A percentile compares a stretch with the other conserved stretches of the same genome.
These are phyloP conservation scores for Rhyacichthys aspro DNA, from an alignment of 2,797 vertebrate species.

Conservation along the genomic window DNA sequence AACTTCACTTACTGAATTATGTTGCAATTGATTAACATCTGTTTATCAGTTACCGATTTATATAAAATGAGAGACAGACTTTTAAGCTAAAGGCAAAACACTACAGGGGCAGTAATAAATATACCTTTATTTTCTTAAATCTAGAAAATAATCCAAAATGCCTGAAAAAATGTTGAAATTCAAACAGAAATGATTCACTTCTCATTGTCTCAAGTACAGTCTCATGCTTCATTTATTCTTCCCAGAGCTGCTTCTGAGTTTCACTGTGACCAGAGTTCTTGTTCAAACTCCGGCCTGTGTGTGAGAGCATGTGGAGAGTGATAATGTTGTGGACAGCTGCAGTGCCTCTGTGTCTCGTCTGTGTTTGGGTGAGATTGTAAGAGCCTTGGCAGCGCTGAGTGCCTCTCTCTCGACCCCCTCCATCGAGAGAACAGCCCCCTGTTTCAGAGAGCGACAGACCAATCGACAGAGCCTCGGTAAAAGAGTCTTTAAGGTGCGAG, in stretches of 20 bases:
- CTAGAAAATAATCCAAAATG: background rate
- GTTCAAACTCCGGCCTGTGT: background rate
- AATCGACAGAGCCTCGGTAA: constrained; percentile 31
- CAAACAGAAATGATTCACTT: background rate
- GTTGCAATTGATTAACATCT: no score
- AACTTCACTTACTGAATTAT: no score
- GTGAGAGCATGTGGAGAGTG: no score
- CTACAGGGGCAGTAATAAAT: no score
- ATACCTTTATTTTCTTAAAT: no score
- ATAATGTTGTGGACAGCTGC: constrained; percentile 12
- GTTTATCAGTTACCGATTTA: no score
- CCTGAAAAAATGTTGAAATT: background rate
- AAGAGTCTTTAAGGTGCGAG: constrained; percentile 43
- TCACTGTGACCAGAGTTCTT: no score
- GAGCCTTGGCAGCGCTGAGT: background rate
- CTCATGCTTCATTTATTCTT: no score
- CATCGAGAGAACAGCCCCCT: constrained; percentile 18
- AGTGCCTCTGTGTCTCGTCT: constrained; percentile 17
- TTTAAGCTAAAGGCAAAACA: no score
- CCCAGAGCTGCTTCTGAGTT: no score
- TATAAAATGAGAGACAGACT: no score
- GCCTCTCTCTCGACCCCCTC: constrained; percentile 26
- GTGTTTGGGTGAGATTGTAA: constrained; percentile 11
- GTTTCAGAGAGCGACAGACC: constrained; percentile 46
- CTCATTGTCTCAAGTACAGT: background rate